Percentiles rank a stretch among this genome's conserved stretches.
These are phyloP conservation scores for Varecia variegata DNA, from an alignment of 2,797 vertebrate species.

Conservation along the genomic window DNA sequence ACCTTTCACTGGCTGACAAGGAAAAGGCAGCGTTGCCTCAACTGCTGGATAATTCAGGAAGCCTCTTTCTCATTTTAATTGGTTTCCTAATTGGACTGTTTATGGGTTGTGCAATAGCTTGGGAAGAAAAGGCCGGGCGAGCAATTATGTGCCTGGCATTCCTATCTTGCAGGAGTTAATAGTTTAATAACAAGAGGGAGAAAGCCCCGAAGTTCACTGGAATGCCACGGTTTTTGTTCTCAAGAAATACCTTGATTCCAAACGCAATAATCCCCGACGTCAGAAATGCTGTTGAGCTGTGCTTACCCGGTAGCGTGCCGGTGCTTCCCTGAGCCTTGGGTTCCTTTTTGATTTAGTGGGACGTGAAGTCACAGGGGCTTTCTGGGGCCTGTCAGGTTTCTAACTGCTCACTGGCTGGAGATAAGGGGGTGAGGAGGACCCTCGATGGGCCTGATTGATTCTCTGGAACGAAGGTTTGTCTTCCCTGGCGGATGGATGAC, in stretches of 20 bases:
- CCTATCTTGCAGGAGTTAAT: conserved; percentile 85
- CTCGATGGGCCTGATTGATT: conserved; percentile 94
- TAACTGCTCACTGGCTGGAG: conserved; percentile 88
- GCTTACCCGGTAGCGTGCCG: conserved; percentile 86
- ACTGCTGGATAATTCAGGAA: conserved; percentile 89
- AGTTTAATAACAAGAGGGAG: conserved; percentile 72
- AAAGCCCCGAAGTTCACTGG: conserved; percentile 80
- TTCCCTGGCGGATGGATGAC: conserved; percentile 92
- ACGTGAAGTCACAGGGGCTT: conserved; percentile 88
- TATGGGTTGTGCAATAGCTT: conserved; percentile 92
- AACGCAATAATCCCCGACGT: conserved; percentile 84
- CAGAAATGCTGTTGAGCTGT: conserved; percentile 87
- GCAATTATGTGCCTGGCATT: conserved; percentile 90
- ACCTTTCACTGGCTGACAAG: conserved; percentile 87
- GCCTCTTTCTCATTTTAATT: conserved; percentile 94
- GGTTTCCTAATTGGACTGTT: conserved; percentile 98
- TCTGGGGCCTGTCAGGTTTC: conserved; percentile 90
- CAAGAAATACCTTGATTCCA: conserved; percentile 80
- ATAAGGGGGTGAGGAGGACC: conserved; percentile 83
- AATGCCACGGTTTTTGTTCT: conserved; percentile 82
- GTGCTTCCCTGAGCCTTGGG: neutral
- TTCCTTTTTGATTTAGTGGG: conserved; percentile 89
- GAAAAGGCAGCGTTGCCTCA: conserved; percentile 86
- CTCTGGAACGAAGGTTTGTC: conserved; percentile 92
- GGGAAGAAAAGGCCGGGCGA: conserved; percentile 89